Percentiles rank a stretch among this genome's conserved stretches.
Conservation (phyloP, 2,888 invertebrate species). For the Ceraclea dissimilis region DNA sequence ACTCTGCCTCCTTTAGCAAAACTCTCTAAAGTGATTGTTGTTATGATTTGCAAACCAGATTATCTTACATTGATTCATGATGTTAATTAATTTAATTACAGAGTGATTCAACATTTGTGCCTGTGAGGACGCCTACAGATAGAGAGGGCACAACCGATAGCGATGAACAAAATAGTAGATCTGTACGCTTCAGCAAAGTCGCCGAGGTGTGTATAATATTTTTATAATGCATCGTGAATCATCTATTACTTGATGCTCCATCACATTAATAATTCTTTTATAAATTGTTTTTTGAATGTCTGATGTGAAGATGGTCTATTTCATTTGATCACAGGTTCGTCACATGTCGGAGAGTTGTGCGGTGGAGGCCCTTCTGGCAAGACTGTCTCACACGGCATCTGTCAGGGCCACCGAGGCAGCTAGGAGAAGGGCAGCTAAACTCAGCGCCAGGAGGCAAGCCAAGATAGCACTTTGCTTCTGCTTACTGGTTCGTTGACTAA, state of each 20-base stretch:
- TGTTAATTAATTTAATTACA: constrained; percentile 34
- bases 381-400: constrained; percentile 91
- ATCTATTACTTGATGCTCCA: too few species aligned
- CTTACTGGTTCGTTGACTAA: constrained; percentile 58
- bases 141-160: constrained; percentile 66
- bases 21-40: too few species aligned
- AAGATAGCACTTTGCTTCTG: constrained; percentile 81
- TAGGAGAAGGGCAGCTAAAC: constrained; percentile 65
- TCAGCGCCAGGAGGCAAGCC: constrained; percentile 61
- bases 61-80: background rate
- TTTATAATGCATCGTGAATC: too few species aligned
- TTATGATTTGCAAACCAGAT: too few species aligned
- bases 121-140: constrained; percentile 62
- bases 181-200: constrained; percentile 86
- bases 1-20: too few species aligned
- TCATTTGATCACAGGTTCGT: constrained; percentile 62
- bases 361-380: constrained; percentile 84
- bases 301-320: too few species aligned
- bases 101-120: constrained; percentile 90
- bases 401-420: constrained; percentile 75
- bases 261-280: too few species aligned
- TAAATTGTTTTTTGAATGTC: too few species aligned
- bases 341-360: constrained; percentile 88
- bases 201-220: constrained; percentile 63
- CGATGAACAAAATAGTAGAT: constrained; percentile 73